Base-by-base conservation (phyloP, 2,888 invertebrate species). In the Temnothorax unifasciatus region DNA sequence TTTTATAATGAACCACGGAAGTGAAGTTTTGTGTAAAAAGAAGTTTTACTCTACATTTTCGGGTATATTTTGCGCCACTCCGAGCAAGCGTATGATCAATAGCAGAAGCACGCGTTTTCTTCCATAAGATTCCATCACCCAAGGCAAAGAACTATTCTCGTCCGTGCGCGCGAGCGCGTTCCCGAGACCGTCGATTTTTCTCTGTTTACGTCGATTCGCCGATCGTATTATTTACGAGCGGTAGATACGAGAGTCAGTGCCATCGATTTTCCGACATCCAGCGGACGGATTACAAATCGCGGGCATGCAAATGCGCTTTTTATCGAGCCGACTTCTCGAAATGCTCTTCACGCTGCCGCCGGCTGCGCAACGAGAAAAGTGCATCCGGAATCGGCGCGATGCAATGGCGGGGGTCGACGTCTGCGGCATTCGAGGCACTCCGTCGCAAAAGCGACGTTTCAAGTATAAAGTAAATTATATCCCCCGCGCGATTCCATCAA, bases 271-370 rank as follows among this genome's bases (percentile, higher is more conserved):
- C 69, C 76, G 38, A 68, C 61, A 75, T 57, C 84, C 71, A 66
- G 47, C 47, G 79, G 66, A 57, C 83, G 87, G 83, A 85, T 88
- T 77, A 82, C 84, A 79, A 86, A 87, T 91, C 86, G 85, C 52
- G 63, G 61, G 79, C 82, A 91, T 87, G 91, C 91, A 90, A 90
- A 90, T 86, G 85, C 85, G 69, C 84, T 84, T 83, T 85, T 90
- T 85, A 89, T 87, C 86, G 74, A 25, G 25, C 74, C 38, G 77
- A 68, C 82, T 84, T 57, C 66, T 84, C 38, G 82, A 66, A 85
- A 84, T 83, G 79, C 85, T 75, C 77, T 82, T 83, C 71, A 71
- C 71, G 54, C 68, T 57, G 84, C 54, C 25, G 73, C 25, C 77
- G 75, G 54, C 73, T 71, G 77, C 75, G n/a, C 73, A 66, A 61